Conservation (phyloP, 2,888 invertebrate genomes). For the Athripsodes cinereus region DNA sequence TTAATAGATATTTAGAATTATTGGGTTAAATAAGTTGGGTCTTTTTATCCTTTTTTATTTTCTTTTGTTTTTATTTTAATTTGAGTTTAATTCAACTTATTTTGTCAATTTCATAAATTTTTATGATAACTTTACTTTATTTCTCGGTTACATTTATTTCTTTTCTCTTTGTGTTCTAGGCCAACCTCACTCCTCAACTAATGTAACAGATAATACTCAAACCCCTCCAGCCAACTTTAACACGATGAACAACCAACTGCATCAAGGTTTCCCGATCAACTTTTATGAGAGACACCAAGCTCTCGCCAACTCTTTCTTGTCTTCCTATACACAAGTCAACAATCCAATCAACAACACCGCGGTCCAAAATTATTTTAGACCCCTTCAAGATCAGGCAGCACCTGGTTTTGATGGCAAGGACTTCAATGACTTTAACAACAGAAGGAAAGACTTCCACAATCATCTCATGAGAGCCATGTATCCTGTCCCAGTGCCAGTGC, state of each 20-base stretch:
- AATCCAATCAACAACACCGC: slow-evolving; percentile 4
- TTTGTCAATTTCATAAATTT: too few species aligned
- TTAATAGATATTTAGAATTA: too few species aligned
- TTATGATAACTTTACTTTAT: too few species aligned
- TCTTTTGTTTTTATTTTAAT: too few species aligned
- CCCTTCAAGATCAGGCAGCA: slow-evolving; percentile 1
- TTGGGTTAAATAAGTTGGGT: too few species aligned
- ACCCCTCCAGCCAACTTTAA: not conserved
- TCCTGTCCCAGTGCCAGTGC: not conserved
- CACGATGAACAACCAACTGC: slow-evolving; percentile 11
- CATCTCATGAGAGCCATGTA: slow-evolving; percentile 5
- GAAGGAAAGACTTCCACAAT: slow-evolving; percentile 6
- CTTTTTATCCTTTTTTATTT: too few species aligned
- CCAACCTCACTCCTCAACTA: not conserved
- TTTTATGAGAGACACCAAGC: slow-evolving; percentile 24
- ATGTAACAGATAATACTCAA: not conserved
- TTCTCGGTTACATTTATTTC: too few species aligned
- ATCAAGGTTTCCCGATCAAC: slow-evolving; percentile 21
- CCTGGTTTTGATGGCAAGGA: not conserved
- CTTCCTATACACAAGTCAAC: slow-evolving; percentile 17
- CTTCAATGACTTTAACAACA: slow-evolving; percentile 1
- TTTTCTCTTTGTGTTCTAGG: not conserved
- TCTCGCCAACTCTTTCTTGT: slow-evolving; percentile 20
- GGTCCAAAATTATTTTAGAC: slow-evolving; percentile 9
- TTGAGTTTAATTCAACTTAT: too few species aligned